Percentiles rank a stretch among this genome's conserved stretches.
phyloP scores from a whole-genome alignment of 1,140 invertebrate genomes.

The Sitophilus oryzae region DNA sequence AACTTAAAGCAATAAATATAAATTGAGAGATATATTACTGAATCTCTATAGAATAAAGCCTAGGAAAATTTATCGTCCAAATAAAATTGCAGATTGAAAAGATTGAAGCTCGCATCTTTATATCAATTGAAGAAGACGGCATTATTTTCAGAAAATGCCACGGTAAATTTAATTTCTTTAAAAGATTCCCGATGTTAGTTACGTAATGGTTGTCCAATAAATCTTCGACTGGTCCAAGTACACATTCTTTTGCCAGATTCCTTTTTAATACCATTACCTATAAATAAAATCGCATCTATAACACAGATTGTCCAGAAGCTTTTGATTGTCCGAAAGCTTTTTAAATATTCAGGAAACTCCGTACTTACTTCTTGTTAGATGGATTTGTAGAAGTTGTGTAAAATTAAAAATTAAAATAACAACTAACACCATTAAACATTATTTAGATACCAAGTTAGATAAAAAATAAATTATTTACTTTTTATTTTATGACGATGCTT shows the following conservation, averaged over 20 bases:
- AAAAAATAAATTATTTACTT: too few relatives aligned
- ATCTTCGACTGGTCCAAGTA: background rate
- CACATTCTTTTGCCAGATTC: background rate
- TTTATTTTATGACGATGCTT: too few relatives aligned
- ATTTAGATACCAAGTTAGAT: too few relatives aligned
- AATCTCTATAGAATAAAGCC: conserved; percentile 10
- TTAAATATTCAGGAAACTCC: too few relatives aligned
- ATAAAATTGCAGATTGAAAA: conserved; percentile 21
- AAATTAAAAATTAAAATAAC: too few relatives aligned
- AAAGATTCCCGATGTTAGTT: conserved; percentile 21
- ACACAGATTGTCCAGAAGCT: too few relatives aligned
- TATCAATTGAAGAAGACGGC: conserved; percentile 12
- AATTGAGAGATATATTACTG: conserved; percentile 12
- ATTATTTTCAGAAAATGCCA: conserved; percentile 9
- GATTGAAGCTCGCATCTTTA: conserved; percentile 14
- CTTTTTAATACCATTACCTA: background rate
- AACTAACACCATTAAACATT: too few relatives aligned
- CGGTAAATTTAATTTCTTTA: conserved; percentile 24
- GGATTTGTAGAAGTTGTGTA: too few relatives aligned
- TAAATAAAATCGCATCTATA: too few relatives aligned
- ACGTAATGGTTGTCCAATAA: conserved; percentile 18
- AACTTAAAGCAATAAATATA: too few relatives aligned
- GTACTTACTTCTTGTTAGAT: too few relatives aligned
- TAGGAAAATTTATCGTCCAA: conserved; percentile 14
- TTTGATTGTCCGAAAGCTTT: too few relatives aligned